A percentile compares a stretch with the other conserved stretches of the same genome.
Evolutionary conservation across 2,888 invertebrate species (phyloP).

Genomic region (Leptodirus hochenwartii): DNA sequence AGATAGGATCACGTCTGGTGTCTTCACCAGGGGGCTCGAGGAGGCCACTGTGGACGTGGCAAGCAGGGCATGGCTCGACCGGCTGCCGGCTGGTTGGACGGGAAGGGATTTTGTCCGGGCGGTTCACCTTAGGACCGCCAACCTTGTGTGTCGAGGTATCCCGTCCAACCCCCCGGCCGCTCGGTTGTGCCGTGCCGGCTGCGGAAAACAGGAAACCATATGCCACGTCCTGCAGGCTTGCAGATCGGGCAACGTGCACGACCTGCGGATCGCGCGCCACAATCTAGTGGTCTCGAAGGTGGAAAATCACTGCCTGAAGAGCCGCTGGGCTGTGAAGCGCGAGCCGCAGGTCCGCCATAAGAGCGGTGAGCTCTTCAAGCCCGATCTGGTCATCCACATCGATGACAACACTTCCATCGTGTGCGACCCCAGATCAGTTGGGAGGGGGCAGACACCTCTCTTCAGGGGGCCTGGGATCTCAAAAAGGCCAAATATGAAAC

Average conservation of each 20-base stretch:
- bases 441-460: conserved; percentile 5
- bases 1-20: no score
- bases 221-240: conserved; percentile 16
- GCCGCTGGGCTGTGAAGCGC: conserved; percentile 2
- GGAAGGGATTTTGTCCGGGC: conserved; percentile 15
- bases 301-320: conserved; percentile 3
- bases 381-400: conserved; percentile 7
- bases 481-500: conserved; percentile 13
- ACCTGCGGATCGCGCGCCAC: conserved; percentile 10
- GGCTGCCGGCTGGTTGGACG: conserved; percentile 14
- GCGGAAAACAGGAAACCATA: conserved; percentile 9
- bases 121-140: conserved; percentile 15
- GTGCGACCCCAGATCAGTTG: conserved; percentile 2
- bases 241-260: conserved; percentile 10
- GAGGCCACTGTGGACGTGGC: conserved; percentile 10
- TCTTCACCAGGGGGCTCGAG: no score
- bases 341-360: conserved; percentile 9
- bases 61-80: conserved; percentile 12
- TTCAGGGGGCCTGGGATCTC: conserved; percentile 4
- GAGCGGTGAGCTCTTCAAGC: conserved; percentile 8
- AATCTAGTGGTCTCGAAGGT: conserved; percentile 7
- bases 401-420: conserved; percentile 1
- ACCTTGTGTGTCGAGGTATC: conserved; percentile 16
- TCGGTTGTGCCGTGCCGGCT: conserved; percentile 15
- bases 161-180: conserved; percentile 16